Evolutionary conservation across 2,113 vertebrate species (phyloP), one percentile per base, ranked within the genome.

Genomic region (Indicator maculatus): DNA sequence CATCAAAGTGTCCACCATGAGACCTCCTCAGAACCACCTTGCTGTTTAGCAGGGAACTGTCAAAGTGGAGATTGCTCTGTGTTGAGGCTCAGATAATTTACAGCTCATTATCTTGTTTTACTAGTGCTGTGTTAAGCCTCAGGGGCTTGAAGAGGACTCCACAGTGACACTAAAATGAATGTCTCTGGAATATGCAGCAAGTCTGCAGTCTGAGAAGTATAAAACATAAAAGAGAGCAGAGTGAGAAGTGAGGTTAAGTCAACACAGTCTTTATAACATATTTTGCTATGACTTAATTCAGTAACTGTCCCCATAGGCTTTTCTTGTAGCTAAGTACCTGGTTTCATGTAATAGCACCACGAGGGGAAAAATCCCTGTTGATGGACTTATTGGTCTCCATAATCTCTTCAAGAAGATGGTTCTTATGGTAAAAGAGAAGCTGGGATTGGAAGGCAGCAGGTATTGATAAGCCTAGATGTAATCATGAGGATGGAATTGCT

Each of bases 271-370:
- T 95, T 93, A 61, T 58, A 47, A 76, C 15, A 3, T 78, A 52
- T 79, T 91, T 94, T 83, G 44, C 78, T 80, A 92, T 90, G 53
- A 39, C 31, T 95, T 95, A 87, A 86, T 94, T 92, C 88, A 64
- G 30, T 78, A 91, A 78, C 83, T 90, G 58, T 94, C 70, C 76
- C 70, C n/a, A 82, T 75, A 76, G 93, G 50, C 88, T 93, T 88
- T 93, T 91, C 61, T 83, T 11, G 8, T 65, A 50, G 75, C 33
- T 83, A 71, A 65, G 84, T 65, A 52, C 55, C 1, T 9, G 20
- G 23, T 90, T 86, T 90, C 55, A 16, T 69, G 31, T 52, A 69
- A 55, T 80, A 86, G 65, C 83, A 83, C n/a, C 19, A 67, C 12
- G 3, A 75, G 6, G 45, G 69, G 60, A 21, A 81, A 91, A 75